Percentiles rank a stretch among this genome's conserved stretches.
Conservation (phyloP, 2,113 vertebrate genomes). For the Notarius lentiginosus region DNA sequence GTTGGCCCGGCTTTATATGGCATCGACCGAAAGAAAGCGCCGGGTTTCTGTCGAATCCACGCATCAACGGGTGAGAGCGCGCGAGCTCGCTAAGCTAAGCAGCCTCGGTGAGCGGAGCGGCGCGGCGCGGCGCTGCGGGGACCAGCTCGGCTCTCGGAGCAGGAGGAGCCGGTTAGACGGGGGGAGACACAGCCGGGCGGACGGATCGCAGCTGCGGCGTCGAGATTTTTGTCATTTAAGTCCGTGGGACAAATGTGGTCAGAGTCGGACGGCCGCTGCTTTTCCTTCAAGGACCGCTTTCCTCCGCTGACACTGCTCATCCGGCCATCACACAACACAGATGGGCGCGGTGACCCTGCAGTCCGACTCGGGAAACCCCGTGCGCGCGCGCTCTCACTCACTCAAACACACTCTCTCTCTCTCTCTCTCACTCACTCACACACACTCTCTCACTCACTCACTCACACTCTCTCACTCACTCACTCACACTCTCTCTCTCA, state of each 20-base stretch:
- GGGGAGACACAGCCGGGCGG: no score
- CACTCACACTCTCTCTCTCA: no score
- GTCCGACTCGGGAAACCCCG: constrained; percentile 76
- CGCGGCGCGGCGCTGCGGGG: constrained; percentile 71
- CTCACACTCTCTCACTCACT: no score
- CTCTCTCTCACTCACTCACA: neutral
- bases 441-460: no score
- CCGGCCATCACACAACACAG: constrained; percentile 73
- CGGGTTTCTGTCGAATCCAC: constrained; percentile 68
- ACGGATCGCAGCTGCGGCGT: constrained; percentile 22
- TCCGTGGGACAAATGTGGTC: constrained; percentile 29
- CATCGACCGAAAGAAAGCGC: constrained; percentile 75
- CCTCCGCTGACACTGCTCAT: constrained; percentile 58
- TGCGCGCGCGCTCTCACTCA: constrained; percentile 38
- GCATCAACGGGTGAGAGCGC: constrained; percentile 73
- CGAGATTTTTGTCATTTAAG: constrained; percentile 26
- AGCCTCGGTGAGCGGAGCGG: constrained; percentile 69
- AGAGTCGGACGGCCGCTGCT: constrained; percentile 36
- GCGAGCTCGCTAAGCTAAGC: constrained; percentile 74
- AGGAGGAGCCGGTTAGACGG: constrained; percentile 10
- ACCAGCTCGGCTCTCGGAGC: constrained; percentile 61
- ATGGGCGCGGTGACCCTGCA: constrained; percentile 84
- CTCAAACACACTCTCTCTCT: constrained; percentile 49
- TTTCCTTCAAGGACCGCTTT: constrained; percentile 56
- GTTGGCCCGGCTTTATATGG: constrained; percentile 70